Percentiles rank a stretch among this genome's conserved stretches.
Evolutionary conservation across 92 coral and sea anemone genomes (phyloP).

Genomic region (Palythoa caribaeorum): DNA sequence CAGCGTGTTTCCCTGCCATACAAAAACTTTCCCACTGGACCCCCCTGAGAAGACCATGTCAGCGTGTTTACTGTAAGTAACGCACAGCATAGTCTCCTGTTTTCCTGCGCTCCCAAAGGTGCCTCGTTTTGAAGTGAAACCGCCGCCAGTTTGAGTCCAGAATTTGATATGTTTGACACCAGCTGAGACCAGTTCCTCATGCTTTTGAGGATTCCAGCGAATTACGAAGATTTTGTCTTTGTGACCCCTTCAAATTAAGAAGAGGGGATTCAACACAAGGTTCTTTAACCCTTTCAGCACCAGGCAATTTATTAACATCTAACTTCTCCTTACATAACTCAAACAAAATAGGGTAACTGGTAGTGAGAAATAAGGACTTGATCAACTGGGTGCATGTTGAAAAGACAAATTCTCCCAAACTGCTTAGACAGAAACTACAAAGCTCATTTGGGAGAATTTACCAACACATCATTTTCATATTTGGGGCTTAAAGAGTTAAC

Average conservation of each 20-base stretch:
- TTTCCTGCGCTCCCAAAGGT: constrained; percentile 94
- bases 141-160: constrained; percentile 99
- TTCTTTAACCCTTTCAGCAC: background rate
- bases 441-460: no score
- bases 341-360: no score
- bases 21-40: constrained; percentile 92
- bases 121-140: constrained; percentile 98
- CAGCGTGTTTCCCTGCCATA: constrained; percentile 87
- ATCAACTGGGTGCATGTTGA: no score
- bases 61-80: constrained; percentile 86
- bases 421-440: no score
- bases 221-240: constrained; percentile 97
- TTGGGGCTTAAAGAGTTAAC: no score
- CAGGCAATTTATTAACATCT: no score
- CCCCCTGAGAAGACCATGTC: constrained; percentile 95
- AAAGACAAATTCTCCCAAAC: no score
- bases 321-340: no score
- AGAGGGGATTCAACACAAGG: background rate
- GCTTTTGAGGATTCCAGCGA: constrained; percentile 94
- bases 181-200: constrained; percentile 92
- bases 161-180: constrained; percentile 99
- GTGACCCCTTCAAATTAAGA: constrained; percentile 81
- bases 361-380: no score
- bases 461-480: no score
- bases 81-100: constrained; percentile 97